phyloP scores from a whole-genome alignment of 1,140 invertebrate species.

The Sesamia nonagrioides region DNA sequence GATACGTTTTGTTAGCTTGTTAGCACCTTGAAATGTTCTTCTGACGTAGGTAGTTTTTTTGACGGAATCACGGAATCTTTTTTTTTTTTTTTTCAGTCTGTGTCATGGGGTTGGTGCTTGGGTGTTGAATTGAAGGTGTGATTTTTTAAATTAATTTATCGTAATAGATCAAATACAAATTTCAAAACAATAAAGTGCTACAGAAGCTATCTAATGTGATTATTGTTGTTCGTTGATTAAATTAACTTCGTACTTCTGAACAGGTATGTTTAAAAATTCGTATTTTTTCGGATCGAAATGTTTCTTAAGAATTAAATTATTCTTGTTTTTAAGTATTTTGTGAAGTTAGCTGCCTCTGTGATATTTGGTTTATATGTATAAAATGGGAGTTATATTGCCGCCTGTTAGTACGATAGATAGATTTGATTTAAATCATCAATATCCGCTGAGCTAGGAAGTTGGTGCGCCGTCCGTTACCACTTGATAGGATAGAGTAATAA shows the following conservation, averaged over 20 bases:
- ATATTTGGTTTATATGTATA: slow-evolving; percentile 1
- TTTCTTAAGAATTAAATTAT: slow-evolving; percentile 29
- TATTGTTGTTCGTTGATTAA: background rate
- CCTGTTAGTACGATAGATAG: slow-evolving; percentile 29
- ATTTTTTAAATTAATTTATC: slow-evolving; percentile 34
- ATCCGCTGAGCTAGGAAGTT: slow-evolving; percentile 54
- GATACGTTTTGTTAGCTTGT: background rate
- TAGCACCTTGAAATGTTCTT: background rate
- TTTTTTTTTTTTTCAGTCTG: slow-evolving; percentile 45
- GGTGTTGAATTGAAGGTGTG: slow-evolving; percentile 32
- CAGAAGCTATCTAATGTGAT: slow-evolving; percentile 4
- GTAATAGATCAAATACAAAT: slow-evolving; percentile 6
- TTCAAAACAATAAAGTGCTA: background rate
- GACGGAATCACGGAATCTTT: background rate
- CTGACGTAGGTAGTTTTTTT: slow-evolving; percentile 38
- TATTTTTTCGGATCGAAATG: slow-evolving; percentile 26
- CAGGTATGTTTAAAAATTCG: slow-evolving; percentile 41
- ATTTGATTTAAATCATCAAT: slow-evolving; percentile 62
- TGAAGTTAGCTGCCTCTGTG: slow-evolving; percentile 2
- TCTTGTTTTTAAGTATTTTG: slow-evolving; percentile 12
- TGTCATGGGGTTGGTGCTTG: slow-evolving; percentile 38
- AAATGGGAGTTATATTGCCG: slow-evolving; percentile 23
- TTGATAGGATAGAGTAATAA: slow-evolving; percentile 31
- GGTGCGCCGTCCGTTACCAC: slow-evolving; percentile 11
- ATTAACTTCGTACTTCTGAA: background rate